These are phyloP conservation scores for Lamellibrachia luymesi DNA, from an alignment of 1,140 invertebrate genomes.

Conservation along the genomic window DNA sequence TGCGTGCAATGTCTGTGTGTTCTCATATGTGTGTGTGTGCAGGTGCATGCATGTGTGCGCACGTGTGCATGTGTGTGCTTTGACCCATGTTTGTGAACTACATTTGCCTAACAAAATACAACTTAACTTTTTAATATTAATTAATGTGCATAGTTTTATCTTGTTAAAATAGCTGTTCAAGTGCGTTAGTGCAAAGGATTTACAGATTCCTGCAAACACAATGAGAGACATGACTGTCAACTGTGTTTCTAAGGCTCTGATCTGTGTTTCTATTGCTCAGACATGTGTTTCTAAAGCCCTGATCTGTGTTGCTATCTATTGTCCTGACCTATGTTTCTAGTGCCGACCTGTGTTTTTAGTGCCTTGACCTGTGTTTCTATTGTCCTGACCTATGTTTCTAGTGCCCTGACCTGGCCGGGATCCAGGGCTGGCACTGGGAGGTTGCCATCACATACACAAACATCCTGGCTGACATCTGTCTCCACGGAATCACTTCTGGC, in stretches of 20 bases:
- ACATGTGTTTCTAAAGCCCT: too few relatives aligned
- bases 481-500: constrained; percentile 44
- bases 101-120: not conserved
- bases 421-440: constrained; percentile 55
- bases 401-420: constrained; percentile 41
- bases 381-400: constrained; percentile 32
- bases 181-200: not conserved
- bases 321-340: too few relatives aligned
- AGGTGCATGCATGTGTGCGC: not conserved
- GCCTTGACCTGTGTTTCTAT: not conserved
- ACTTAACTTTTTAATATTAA: not conserved
- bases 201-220: not conserved
- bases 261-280: too few relatives aligned
- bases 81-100: not conserved
- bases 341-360: too few relatives aligned
- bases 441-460: constrained; percentile 51
- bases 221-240: not conserved
- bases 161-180: not conserved
- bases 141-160: not conserved
- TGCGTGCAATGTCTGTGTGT: not conserved
- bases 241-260: not conserved
- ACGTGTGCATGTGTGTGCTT: not conserved
- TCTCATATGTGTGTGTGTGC: not conserved
- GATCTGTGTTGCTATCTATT: too few relatives aligned
- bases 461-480: constrained; percentile 46